Base-by-base conservation (phyloP, 2,113 vertebrate genomes). In the Pygoscelis adeliae region DNA sequence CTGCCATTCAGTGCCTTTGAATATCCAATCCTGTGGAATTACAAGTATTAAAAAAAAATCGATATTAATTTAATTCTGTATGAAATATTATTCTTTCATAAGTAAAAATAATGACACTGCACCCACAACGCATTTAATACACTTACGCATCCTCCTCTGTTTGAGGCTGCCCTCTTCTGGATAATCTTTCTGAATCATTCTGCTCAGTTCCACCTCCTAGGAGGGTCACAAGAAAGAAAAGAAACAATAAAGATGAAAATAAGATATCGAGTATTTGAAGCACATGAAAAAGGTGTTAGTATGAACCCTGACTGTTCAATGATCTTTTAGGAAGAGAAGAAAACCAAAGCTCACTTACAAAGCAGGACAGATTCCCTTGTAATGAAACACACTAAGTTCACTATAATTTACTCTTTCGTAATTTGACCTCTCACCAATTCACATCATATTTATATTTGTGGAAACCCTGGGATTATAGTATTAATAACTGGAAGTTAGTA, bases 141-240 rank as follows among this genome's bases (percentile, higher is more conserved):
- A 96, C 98, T 98, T 80, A 98, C 98, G 10, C 83, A 3, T 97
- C 49, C 89, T 93, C 40, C 88, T 98, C 74, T 93, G 91, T 49
- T 91, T 34, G 87, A 96, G 93, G 90, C 84, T 97, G 93, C 92
- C 97, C 97, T 95, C 96, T 97, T 92, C 96, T 83, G 95, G 94
- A 44, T 34, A 94, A 84, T n/a, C 26, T 72, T 40, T 17, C 3
- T 38, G 77, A 62, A 29, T 15, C 0, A 7, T 44, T 76, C 61
- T 11, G 15, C 53, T 96, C 27, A 1, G 2, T 59, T 69, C 38
- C 76, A 13, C 34, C 92, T 92, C 65, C 98, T 95, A 22, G 46
- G 17, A 66, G 90, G 49, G 40, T 20, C 30, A 44, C 53, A 15
- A 15, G 93, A 96, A 63, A 96, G 70, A 70, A 53, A 62, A 65